Evolutionary conservation across 2,888 invertebrate species (phyloP).

Genomic region (Gasteruption jaculator): DNA sequence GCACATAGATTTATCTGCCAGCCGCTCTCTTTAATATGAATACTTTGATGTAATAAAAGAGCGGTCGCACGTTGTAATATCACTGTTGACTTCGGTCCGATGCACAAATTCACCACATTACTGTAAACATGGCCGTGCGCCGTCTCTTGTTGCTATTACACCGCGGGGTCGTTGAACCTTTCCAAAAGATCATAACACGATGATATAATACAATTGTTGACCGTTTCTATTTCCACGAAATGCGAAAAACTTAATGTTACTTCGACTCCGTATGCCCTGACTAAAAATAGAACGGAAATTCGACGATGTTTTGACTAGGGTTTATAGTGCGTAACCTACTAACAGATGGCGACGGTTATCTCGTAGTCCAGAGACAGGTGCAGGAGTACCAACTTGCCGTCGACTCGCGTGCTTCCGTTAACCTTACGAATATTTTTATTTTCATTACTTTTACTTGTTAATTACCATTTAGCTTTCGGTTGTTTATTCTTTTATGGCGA

Average conservation of each 20-base stretch:
- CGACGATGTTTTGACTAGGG: constrained; percentile 41
- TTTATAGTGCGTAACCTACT: constrained; percentile 36
- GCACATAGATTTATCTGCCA: constrained; percentile 12
- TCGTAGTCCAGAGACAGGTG: constrained; percentile 5
- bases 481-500: no score
- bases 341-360: constrained; percentile 23
- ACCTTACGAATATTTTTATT: no score
- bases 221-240: constrained; percentile 23
- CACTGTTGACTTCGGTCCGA: constrained; percentile 28
- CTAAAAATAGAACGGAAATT: constrained; percentile 33
- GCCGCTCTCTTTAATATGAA: constrained; percentile 22
- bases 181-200: constrained; percentile 17
- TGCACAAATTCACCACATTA: constrained; percentile 42
- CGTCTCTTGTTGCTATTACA: constrained; percentile 41
- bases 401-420: no score
- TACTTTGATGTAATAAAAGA: constrained; percentile 18
- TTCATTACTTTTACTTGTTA: no score
- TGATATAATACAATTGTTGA: constrained; percentile 14
- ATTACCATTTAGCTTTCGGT: no score
- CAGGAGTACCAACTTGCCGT: background rate
- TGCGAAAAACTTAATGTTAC: constrained; percentile 25
- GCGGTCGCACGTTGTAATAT: constrained; percentile 28
- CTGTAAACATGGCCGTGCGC: constrained; percentile 50
- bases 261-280: constrained; percentile 21
- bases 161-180: constrained; percentile 48